A percentile compares a stretch with the other conserved stretches of the same genome.
Conservation (phyloP, 2,888 invertebrate genomes). For the Sericinus montela region DNA sequence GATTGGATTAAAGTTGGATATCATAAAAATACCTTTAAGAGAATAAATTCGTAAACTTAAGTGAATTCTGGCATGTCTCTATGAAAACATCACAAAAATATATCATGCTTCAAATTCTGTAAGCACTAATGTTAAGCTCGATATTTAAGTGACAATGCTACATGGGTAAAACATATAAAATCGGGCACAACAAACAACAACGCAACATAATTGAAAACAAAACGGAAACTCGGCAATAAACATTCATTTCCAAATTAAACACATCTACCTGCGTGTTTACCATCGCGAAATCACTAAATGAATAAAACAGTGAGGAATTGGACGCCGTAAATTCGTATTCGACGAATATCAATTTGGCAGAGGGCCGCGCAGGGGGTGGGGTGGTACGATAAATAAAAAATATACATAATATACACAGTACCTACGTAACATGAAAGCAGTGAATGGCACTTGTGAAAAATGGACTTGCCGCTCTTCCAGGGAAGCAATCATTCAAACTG, state of each 20-base stretch:
- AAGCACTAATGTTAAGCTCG: too few relatives aligned
- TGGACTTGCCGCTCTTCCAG: constrained; percentile 79
- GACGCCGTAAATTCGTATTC: constrained; percentile 67
- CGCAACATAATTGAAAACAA: constrained; percentile 55
- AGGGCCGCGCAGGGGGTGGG: constrained; percentile 45
- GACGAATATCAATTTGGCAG: constrained; percentile 74
- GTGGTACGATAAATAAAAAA: constrained; percentile 69
- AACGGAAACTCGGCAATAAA: constrained; percentile 73
- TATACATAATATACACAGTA: constrained; percentile 65
- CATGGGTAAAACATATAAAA: constrained; percentile 34
- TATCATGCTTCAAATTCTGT: too few relatives aligned
- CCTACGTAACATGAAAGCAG: constrained; percentile 69
- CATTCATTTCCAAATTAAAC: constrained; percentile 78
- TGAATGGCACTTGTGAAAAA: constrained; percentile 80
- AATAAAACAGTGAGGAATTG: constrained; percentile 76
- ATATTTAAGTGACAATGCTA: constrained; percentile 17
- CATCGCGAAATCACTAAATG: constrained; percentile 74
- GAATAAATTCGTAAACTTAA: too few relatives aligned
- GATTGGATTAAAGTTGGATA: too few relatives aligned
- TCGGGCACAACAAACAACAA: constrained; percentile 39
- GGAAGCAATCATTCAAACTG: constrained; percentile 79
- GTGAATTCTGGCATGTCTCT: too few relatives aligned
- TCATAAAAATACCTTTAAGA: too few relatives aligned
- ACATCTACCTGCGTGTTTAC: constrained; percentile 76
- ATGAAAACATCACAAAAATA: too few relatives aligned